Percentiles rank a stretch among this genome's conserved stretches.
phyloP scores from a whole-genome alignment of 1,140 invertebrate genomes.

The Drosophila nasuta region DNA sequence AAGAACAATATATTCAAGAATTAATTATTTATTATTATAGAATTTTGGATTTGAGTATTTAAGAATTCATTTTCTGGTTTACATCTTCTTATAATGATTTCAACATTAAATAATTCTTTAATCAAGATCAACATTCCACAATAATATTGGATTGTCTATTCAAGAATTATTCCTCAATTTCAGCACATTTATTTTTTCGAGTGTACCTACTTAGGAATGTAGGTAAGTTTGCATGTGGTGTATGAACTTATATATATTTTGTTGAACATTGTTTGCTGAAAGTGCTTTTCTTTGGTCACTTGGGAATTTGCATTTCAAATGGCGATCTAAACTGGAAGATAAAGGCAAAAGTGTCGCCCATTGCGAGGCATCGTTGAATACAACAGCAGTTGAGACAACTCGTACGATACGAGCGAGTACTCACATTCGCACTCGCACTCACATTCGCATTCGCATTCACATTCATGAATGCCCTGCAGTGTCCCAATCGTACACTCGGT shows the following conservation, averaged over 20 bases:
- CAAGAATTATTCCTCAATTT: too few species aligned
- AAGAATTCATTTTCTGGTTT: too few species aligned
- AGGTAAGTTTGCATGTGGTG: not conserved
- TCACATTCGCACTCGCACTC: not conserved
- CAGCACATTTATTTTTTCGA: too few species aligned
- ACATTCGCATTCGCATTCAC: not conserved
- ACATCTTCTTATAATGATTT: too few species aligned
- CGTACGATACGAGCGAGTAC: constrained; percentile 22
- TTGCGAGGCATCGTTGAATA: constrained; percentile 20
- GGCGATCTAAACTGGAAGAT: constrained; percentile 66
- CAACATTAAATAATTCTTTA: too few species aligned
- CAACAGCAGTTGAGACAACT: not conserved
- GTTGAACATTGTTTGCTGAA: constrained; percentile 31
- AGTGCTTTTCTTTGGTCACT: constrained; percentile 47
- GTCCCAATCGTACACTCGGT: not conserved
- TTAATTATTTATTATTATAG: too few species aligned
- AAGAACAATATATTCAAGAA: too few species aligned
- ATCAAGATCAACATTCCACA: too few species aligned
- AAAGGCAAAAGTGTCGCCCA: constrained; percentile 53
- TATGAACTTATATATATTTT: constrained; percentile 38
- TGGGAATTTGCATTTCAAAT: constrained; percentile 73
- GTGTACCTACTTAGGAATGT: not conserved
- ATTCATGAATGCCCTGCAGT: constrained; percentile 33
- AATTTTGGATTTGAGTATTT: too few species aligned
- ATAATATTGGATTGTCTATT: too few species aligned